phyloP scores from a whole-genome alignment of 2,797 vertebrate species.

The Clarias laeviceps region DNA sequence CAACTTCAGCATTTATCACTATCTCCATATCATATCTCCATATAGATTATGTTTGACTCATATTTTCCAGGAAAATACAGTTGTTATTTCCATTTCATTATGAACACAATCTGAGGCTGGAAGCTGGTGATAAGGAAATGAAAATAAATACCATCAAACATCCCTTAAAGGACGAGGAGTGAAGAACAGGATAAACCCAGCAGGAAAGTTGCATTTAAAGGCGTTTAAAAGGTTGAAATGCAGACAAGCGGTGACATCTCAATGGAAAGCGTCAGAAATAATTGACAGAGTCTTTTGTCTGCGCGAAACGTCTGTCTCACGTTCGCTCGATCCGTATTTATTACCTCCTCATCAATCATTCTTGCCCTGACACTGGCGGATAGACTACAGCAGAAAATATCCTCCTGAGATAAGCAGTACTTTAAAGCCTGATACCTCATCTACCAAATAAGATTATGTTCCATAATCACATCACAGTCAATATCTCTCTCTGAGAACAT shows the following conservation, averaged over 20 bases:
- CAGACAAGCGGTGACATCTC: conserved; percentile 10
- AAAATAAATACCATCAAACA: neutral
- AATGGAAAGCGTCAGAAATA: neutral
- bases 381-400: neutral
- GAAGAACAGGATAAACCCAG: neutral
- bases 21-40: too few relatives aligned
- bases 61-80: neutral
- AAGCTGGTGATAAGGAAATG: neutral
- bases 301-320: neutral
- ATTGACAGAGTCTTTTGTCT: neutral
- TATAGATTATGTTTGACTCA: too few relatives aligned
- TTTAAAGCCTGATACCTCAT: neutral
- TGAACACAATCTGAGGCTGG: too few relatives aligned
- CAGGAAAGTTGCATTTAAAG: neutral
- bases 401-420: neutral
- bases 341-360: conserved; percentile 14
- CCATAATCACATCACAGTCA: neutral
- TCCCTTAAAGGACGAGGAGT: neutral
- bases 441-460: neutral
- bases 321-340: neutral
- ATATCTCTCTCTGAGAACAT: neutral
- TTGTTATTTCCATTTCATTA: neutral
- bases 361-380: neutral
- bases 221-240: neutral
- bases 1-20: too few relatives aligned